Evolutionary conservation across 2,113 vertebrate genomes (phyloP), one percentile per base, ranked within the genome.

Genomic region (Xenopus laevis): DNA sequence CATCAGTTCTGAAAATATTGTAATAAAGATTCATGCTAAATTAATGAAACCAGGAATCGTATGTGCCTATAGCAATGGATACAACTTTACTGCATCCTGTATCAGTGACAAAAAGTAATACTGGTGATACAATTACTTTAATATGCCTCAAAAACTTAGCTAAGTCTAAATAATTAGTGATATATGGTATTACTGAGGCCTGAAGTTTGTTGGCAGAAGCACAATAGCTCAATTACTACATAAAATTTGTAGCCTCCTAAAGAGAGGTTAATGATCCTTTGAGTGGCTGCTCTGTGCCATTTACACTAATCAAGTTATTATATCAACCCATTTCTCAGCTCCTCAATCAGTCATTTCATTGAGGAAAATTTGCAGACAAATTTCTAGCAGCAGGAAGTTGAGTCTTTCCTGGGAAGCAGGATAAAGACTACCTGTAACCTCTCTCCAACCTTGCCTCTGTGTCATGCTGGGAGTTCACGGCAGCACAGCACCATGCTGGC

Each of bases 251-350:
- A 33, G 71, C 79, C 78, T 84, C 84, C 85, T 78, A 83, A 81
- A 85, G 83, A 90, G 86, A 93, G 88, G 89, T 91, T 91, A 91
- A 92, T 81, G 84, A 87, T 87, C 77, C 53, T 65, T 74, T 82
- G 79, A 82, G 74, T 76, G 47, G 68, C 80, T 87, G 84, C 92
- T 88, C 89, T 83, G 89, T 88, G 87, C 90, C 84, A 87, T 85
- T 52, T 46, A 87, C 83, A 87, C 88, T 96, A 96, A 98, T 96
- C 94, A 90, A 96, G 94, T 89, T 94, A 95, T 96, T 91, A 90
- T 94, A 91, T 92, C 92, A 92, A 89, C 88, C 91, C 90, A 65
- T 86, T 85, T 90, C 90, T 89, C 78, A 79, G 81, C 79, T 86
- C 89, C 89, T 91, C 87, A 87, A 87, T 92, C 87, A 85, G 86